phyloP scores from a whole-genome alignment of 2,888 invertebrate genomes.

The Crematogaster levior region DNA sequence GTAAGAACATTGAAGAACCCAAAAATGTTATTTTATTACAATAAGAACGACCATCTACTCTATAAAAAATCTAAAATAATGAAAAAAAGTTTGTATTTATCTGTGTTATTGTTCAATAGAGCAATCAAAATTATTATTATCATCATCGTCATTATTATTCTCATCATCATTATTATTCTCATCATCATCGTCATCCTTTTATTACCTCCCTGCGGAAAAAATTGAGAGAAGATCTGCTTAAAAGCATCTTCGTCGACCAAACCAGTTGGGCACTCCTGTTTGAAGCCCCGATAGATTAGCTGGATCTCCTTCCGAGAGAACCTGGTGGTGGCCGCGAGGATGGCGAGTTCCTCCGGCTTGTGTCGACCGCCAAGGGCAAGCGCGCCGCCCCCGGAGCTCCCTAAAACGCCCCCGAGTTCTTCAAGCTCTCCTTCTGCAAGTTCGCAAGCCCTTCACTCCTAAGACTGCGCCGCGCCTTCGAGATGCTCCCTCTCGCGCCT shows the following conservation, averaged over 20 bases:
- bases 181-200: constrained; percentile 9
- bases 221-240: constrained; percentile 95
- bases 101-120: background rate
- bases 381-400: constrained; percentile 82
- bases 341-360: constrained; percentile 93
- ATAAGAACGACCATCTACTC: background rate
- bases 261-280: constrained; percentile 95
- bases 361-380: constrained; percentile 88
- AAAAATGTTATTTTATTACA: background rate
- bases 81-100: background rate
- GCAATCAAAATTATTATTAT: background rate
- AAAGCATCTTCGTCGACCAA: constrained; percentile 95
- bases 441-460: constrained; percentile 72
- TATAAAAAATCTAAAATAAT: background rate
- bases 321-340: constrained; percentile 91
- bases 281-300: constrained; percentile 96
- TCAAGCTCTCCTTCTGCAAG: constrained; percentile 91
- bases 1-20: background rate
- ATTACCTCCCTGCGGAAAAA: constrained; percentile 95
- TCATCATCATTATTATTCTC: background rate
- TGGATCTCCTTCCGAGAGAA: constrained; percentile 95
- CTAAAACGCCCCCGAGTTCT: constrained; percentile 87
- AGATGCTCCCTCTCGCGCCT: constrained; percentile 75
- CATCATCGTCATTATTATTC: background rate
- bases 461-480: constrained; percentile 81